phyloP scores from a whole-genome alignment of 37 sponge, comb jelly and placozoan species.

The Mnemiopsis leidyi region DNA sequence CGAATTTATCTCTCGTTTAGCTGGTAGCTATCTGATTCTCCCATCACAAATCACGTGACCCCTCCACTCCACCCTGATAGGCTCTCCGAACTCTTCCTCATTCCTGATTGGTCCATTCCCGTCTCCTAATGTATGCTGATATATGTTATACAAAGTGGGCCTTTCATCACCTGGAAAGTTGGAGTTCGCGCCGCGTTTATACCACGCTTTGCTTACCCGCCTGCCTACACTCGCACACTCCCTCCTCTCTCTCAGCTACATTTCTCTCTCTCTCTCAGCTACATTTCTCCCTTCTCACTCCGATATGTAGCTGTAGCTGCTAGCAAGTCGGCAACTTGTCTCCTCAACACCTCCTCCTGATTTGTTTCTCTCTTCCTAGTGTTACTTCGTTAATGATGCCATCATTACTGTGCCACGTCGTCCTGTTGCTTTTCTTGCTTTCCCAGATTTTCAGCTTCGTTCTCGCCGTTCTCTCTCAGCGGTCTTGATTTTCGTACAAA shows the following conservation, averaged over 20 bases:
- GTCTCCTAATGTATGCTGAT: neutral
- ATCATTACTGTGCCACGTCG: no score
- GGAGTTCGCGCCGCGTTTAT: neutral
- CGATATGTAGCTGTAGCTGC: no score
- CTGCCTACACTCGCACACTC: neutral
- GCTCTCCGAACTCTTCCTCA: neutral
- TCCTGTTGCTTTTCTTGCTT: neutral
- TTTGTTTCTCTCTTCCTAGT: no score
- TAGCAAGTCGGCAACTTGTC: no score
- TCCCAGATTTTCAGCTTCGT: neutral
- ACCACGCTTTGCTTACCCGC: neutral
- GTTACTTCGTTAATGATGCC: no score
- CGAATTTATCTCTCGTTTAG: neutral
- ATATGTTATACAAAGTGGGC: neutral
- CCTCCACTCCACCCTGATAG: neutral
- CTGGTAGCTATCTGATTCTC: neutral
- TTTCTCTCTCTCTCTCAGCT: neutral
- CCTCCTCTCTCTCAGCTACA: neutral
- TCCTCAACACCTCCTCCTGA: no score
- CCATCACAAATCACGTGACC: neutral
- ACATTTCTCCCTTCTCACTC: neutral
- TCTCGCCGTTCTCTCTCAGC: neutral
- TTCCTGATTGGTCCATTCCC: neutral
- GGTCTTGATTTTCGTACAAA: no score
- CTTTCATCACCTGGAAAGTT: neutral